Evolutionary conservation across 1,140 invertebrate species (phyloP).

Genomic region (Aphelinus atriplicis): DNA sequence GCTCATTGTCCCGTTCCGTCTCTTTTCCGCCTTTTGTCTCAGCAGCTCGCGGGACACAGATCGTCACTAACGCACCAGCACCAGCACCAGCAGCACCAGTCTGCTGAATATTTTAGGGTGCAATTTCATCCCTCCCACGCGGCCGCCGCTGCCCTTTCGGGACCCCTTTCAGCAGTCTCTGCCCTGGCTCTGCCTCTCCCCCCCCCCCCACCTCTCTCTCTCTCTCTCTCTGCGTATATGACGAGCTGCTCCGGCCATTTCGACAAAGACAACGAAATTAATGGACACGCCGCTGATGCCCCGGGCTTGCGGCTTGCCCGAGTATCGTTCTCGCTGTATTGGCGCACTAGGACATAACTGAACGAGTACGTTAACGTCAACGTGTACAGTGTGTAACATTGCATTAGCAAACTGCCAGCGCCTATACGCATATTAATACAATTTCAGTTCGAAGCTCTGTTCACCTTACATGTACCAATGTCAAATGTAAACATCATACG

Average conservation of each 20-base stretch:
- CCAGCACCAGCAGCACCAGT: slow-evolving; percentile 3
- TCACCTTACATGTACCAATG: too few relatives aligned
- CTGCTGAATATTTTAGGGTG: slow-evolving; percentile 56
- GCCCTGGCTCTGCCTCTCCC: neutral
- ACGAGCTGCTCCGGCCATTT: slow-evolving; percentile 4
- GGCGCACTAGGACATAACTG: neutral
- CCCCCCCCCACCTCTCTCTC: neutral
- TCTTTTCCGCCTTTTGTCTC: slow-evolving; percentile 26
- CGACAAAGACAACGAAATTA: slow-evolving; percentile 50
- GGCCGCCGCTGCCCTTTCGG: slow-evolving; percentile 1
- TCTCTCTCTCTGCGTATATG: slow-evolving; percentile 11
- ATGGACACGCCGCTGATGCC: slow-evolving; percentile 31
- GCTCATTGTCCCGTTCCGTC: slow-evolving; percentile 1
- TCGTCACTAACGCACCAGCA: slow-evolving; percentile 38
- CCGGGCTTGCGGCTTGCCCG: slow-evolving; percentile 14
- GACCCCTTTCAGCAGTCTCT: slow-evolving; percentile 23
- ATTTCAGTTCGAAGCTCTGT: too few relatives aligned
- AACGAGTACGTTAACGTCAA: too few relatives aligned
- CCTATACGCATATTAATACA: neutral
- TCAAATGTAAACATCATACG: too few relatives aligned
- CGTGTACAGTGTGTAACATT: too few relatives aligned
- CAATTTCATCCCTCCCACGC: slow-evolving; percentile 47
- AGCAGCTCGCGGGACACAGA: slow-evolving; percentile 16
- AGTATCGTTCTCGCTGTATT: neutral
- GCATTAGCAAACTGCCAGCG: neutral